Evolutionary conservation across 2,113 vertebrate species (phyloP).

Genomic region (Bucco capensis): DNA sequence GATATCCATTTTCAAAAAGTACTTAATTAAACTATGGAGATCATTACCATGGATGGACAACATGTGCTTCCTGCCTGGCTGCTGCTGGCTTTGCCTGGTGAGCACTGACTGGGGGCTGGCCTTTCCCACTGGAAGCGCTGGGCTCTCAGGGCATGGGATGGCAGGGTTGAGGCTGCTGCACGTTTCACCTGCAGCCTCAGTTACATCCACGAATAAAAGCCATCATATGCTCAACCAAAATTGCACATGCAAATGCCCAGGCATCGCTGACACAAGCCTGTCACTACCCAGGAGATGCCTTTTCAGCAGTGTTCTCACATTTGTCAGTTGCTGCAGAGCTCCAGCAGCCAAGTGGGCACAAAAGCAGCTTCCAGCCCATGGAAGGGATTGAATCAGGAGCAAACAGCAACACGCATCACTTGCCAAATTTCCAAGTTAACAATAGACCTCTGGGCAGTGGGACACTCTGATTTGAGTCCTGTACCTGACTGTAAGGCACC

Average conservation of each 20-base stretch:
- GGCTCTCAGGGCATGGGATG: not conserved
- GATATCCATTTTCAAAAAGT: not conserved
- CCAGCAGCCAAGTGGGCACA: not conserved
- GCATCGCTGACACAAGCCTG: not conserved
- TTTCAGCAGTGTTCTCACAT: not conserved
- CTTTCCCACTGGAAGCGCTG: fast-evolving
- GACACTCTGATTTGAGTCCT: not conserved
- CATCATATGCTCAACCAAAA: not conserved
- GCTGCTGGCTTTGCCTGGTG: not conserved
- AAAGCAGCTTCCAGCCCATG: slow-evolving; percentile 23
- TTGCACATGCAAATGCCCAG: not conserved
- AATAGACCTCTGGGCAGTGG: not conserved
- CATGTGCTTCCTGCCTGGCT: fast-evolving
- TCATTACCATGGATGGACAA: not conserved
- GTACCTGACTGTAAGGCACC: not conserved
- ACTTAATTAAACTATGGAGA: not conserved
- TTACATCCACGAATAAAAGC: not conserved
- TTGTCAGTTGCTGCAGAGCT: not conserved
- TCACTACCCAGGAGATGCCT: not conserved
- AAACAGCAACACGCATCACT: not conserved
- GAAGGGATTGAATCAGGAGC: slow-evolving; percentile 18
- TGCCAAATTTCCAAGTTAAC: slow-evolving; percentile 9
- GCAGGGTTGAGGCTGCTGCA: not conserved
- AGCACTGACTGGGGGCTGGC: not conserved
- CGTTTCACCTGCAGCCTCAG: not conserved